Percentiles rank a stretch among this genome's conserved stretches.
phyloP scores from a whole-genome alignment of 2,888 invertebrate genomes.

The Epicampocera succincta region DNA sequence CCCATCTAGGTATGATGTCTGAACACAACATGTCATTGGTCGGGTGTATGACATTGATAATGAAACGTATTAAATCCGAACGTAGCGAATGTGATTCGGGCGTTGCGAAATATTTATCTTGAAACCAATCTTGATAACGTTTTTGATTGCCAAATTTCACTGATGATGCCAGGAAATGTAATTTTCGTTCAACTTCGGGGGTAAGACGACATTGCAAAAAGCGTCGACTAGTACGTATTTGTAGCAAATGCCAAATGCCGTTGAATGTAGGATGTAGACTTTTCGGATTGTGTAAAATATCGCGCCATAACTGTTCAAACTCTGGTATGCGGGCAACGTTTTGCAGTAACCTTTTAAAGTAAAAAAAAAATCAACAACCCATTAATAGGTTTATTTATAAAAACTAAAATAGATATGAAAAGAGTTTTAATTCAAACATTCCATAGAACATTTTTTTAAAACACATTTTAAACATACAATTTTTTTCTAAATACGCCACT shows the following conservation, averaged over 20 bases:
- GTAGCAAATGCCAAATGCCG: slow-evolving; percentile 85
- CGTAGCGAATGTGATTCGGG: slow-evolving; percentile 86
- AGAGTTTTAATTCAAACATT: too few relatives aligned
- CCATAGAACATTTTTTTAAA: too few relatives aligned
- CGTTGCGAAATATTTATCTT: slow-evolving; percentile 86
- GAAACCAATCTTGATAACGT: slow-evolving; percentile 88
- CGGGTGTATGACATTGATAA: slow-evolving; percentile 87
- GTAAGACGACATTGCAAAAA: slow-evolving; percentile 85
- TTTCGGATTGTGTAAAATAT: slow-evolving; percentile 85
- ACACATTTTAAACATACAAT: too few relatives aligned
- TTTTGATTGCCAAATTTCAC: slow-evolving; percentile 86
- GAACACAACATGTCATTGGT: slow-evolving; percentile 87
- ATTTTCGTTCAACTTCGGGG: slow-evolving; percentile 86
- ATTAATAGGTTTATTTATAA: too few relatives aligned
- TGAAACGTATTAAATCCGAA: slow-evolving; percentile 87
- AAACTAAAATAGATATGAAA: too few relatives aligned
- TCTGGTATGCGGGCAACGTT: slow-evolving; percentile 87
- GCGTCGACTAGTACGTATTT: slow-evolving; percentile 84
- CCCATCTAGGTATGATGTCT: slow-evolving; percentile 87
- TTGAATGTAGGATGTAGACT: slow-evolving; percentile 84
- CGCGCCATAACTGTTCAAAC: slow-evolving; percentile 86
- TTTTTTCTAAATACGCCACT: too few relatives aligned
- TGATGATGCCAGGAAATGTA: slow-evolving; percentile 84
- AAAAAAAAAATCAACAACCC: not conserved
- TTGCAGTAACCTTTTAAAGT: slow-evolving; percentile 82